Evolutionary conservation across 2,888 invertebrate genomes (phyloP), one percentile per base, ranked within the genome.

Genomic region (Scotopteryx bipunctaria): DNA sequence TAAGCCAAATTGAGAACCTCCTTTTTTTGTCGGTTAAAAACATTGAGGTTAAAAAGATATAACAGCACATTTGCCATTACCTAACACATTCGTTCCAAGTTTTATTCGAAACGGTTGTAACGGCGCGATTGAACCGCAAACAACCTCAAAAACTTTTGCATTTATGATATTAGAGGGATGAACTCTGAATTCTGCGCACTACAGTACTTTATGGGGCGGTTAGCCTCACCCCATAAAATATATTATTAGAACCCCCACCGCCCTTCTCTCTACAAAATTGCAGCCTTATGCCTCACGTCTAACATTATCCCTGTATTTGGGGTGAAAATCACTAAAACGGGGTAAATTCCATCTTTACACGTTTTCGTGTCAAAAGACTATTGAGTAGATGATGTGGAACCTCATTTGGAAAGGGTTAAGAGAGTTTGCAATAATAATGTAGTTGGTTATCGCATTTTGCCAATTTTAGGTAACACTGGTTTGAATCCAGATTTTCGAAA

Each of bases 291-390:
- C 23, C 17, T 35, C 15, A 37, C 37, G 37, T 40, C 35, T 44
- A 35, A 35, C 31, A 38, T 43, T 37, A 37, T 19, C 33, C 49
- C 2, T 36, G 36, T 42, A 31, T 42, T 49, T 31, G 37, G 53
- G 43, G 33, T 23, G 35, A 40, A 44, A 38, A 53, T 54, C 38
- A 35, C 23, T 43, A 37, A 47, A 9, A 55, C 15, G 45, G 25
- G 27, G 14, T 45, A 38, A 53, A 58, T 49, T 54, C 49, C 56
- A 49, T 51, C 41, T 56, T 56, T 49, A 54, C 44, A 59, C 46
- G 42, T 40, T 53, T 59, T 61, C 56, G 44, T 50, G 58, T 59
- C 38, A 47, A 54, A 56, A 50, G 50, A 57, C 59, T 55, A 55
- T 59, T 42, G 41, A 55, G 59, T 50, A 33, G 47, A 49, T n/a